A percentile compares a stretch with the other conserved stretches of the same genome.
These are phyloP conservation scores for Pseudorhombus dupliciocellatus DNA, from an alignment of 2,113 vertebrate species.

Conservation along the genomic window DNA sequence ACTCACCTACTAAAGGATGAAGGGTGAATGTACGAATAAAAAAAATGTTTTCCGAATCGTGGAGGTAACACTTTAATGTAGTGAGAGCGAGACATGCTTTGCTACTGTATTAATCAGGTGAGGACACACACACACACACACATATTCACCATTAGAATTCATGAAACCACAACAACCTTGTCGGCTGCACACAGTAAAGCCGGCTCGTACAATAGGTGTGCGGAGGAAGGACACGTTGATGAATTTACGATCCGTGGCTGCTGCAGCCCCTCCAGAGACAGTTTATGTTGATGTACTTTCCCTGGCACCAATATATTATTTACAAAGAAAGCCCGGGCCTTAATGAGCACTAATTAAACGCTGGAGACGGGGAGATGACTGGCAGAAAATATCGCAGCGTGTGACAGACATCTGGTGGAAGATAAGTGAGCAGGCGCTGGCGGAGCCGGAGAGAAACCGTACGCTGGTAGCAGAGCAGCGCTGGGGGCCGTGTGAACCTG, in stretches of 20 bases:
- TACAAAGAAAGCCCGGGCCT: conserved; percentile 70
- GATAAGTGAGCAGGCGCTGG: conserved; percentile 56
- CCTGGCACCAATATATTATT: conserved; percentile 75
- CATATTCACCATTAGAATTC: conserved; percentile 3
- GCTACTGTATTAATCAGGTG: conserved; percentile 12
- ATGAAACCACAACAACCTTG: conserved; percentile 21
- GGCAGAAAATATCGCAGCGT: conserved; percentile 73
- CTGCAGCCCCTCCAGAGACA: conserved; percentile 57
- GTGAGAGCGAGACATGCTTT: neutral
- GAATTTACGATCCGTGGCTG: conserved; percentile 59
- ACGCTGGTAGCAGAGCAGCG: conserved; percentile 31
- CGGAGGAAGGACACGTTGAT: conserved; percentile 43
- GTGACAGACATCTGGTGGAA: conserved; percentile 78
- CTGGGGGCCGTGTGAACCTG: conserved; percentile 65
- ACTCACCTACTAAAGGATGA: conserved; percentile 14
- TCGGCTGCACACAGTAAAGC: conserved; percentile 6
- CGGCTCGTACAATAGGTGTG: conserved; percentile 37
- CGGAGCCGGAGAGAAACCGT: conserved; percentile 32
- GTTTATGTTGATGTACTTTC: conserved; percentile 66
- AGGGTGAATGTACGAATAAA: conserved; percentile 25
- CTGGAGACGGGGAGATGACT: conserved; percentile 71
- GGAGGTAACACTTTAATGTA: neutral
- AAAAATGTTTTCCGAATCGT: conserved; percentile 13
- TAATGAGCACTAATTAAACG: conserved; percentile 81
- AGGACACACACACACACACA: conserved; percentile 7